Base-by-base conservation (phyloP, 2,888 invertebrate genomes). In the Aleiodes leptofemur region DNA sequence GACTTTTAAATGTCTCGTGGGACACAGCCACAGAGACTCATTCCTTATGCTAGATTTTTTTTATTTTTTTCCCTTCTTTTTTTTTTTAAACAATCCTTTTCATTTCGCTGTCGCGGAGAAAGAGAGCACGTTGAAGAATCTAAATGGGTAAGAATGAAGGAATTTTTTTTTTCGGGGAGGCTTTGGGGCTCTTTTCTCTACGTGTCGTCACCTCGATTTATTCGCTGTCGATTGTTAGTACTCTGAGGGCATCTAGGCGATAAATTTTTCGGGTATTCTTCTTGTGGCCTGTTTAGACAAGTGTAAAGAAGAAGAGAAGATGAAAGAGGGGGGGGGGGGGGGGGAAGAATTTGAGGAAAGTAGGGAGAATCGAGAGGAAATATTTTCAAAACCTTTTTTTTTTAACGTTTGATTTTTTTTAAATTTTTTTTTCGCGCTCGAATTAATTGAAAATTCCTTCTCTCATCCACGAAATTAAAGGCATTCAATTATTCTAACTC, bases 131-230 rank as follows among this genome's bases (percentile, higher is more conserved):
- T 61, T 34, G 13, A 59, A 73, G 70, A 73, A 73, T 59, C 78
- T 76, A 81, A 82, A 78, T 79, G 80, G 78, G 74, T 78, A 74
- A 81, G 82, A 82, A 82, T 82, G 81, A 77, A 74, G 79, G 78
- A 80, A 81, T 79, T 79, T 75, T 70, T 48, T 76, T 79, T 79
- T 75, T 70, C 48, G 75, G 78, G 48, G 48, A 50, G 50, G 61
- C 9, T n/a, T 23, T 23, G 23, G 43, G 64, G 43, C 23, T 16
- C 34, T 48, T 2, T 23, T 23, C 23, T 23, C 23, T 75, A 31
- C 57, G 69, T 71, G 73, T 72, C 73, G 79, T 78, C 78, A 53
- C 79, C 64, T 73, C 66, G 80, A 82, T 83, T 83, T 81, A 83
- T 83, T 82, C 78, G 78, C 77, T 78, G 77, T 76, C 79, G 77